Evolutionary conservation across 2,797 vertebrate species (phyloP).

Genomic region (Pitangus sulphuratus): DNA sequence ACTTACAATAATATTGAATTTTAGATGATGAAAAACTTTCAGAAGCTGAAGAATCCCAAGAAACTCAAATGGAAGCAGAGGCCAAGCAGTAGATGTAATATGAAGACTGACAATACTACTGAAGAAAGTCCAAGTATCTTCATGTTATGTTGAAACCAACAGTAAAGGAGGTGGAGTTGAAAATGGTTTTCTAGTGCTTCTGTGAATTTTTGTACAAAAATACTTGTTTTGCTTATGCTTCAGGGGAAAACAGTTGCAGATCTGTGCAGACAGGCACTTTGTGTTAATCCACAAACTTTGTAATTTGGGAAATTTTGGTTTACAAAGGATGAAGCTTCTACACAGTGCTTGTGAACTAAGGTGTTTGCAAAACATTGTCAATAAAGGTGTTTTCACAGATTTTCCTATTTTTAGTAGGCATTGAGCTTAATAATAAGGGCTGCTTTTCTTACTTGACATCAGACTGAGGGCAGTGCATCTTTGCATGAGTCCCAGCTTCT

Average conservation of each 20-base stretch:
- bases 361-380: neutral
- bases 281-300: neutral
- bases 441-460: neutral
- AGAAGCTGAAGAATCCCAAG: constrained; percentile 90
- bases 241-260: neutral
- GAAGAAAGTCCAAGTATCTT: neutral
- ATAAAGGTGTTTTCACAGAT: constrained; percentile 26
- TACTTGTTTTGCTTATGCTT: neutral
- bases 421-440: neutral
- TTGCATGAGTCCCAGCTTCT: neutral
- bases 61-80: constrained; percentile 79
- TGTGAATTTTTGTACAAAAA: constrained; percentile 28
- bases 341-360: neutral
- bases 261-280: neutral
- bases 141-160: neutral
- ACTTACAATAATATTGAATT: constrained; percentile 31
- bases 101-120: neutral
- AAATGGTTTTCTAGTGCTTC: neutral
- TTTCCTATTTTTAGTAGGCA: neutral
- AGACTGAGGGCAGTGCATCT: neutral
- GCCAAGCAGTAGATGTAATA: constrained; percentile 77
- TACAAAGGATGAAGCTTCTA: neutral
- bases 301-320: neutral
- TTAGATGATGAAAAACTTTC: constrained; percentile 94
- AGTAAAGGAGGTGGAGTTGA: neutral